Evolutionary conservation across 1,140 invertebrate genomes (phyloP).

Genomic region (Caerostris extrusa): DNA sequence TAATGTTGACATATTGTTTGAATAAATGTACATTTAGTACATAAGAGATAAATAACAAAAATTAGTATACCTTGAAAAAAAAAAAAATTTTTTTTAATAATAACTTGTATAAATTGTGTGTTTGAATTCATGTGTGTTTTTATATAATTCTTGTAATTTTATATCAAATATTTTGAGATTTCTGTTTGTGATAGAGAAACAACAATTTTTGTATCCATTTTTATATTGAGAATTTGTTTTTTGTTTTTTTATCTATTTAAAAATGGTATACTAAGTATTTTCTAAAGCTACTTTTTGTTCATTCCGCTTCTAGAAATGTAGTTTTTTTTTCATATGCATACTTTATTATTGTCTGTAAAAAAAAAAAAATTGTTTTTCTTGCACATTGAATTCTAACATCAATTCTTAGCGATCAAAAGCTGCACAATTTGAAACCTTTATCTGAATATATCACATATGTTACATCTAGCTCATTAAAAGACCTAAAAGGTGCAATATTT

Average conservation of each 20-base stretch:
- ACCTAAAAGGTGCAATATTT: not conserved
- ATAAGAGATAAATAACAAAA: too few species aligned
- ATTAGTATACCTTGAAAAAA: too few species aligned
- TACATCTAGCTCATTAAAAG: not conserved
- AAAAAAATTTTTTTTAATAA: too few species aligned
- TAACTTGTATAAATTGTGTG: not conserved
- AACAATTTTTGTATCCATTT: constrained; percentile 10
- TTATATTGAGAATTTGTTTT: not conserved
- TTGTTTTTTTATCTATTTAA: constrained; percentile 3
- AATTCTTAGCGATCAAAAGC: not conserved
- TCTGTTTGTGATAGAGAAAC: not conserved
- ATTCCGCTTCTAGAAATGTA: not conserved
- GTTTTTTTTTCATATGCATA: not conserved
- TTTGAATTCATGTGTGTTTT: constrained; percentile 7
- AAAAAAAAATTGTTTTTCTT: not conserved
- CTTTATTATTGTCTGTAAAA: not conserved
- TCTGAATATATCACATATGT: not conserved
- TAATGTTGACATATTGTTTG: too few species aligned
- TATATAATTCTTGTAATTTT: constrained; percentile 16
- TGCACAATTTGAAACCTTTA: not conserved
- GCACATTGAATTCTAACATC: not conserved
- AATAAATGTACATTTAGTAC: too few species aligned
- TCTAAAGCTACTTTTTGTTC: not conserved
- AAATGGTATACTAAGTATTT: not conserved
- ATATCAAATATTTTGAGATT: constrained; percentile 27